Evolutionary conservation across 2,888 invertebrate genomes (phyloP).

Genomic region (Marronus borbonicus): DNA sequence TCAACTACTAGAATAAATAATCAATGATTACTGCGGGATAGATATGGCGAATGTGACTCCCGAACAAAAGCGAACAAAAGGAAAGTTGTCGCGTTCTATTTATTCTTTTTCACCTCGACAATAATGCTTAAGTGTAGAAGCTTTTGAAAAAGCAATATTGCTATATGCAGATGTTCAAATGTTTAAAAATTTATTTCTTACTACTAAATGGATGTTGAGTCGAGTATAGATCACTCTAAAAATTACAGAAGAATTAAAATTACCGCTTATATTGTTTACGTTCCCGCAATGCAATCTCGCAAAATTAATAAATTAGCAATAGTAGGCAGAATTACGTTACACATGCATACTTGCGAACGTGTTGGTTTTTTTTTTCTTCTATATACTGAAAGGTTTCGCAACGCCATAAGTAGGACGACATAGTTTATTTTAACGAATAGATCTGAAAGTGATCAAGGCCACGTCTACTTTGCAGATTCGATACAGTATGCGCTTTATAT

Average conservation of each 20-base stretch:
- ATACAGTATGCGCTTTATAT: neutral
- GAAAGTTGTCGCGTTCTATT: too few species aligned
- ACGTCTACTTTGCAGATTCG: neutral
- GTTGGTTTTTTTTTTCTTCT: constrained; percentile 15
- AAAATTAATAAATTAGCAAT: constrained; percentile 9
- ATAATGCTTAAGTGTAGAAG: too few species aligned
- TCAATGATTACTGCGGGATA: too few species aligned
- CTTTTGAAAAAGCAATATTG: too few species aligned
- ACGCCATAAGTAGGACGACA: constrained; percentile 42
- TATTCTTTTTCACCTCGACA: too few species aligned
- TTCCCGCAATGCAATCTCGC: neutral
- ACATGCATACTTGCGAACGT: constrained; percentile 34
- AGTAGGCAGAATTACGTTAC: constrained; percentile 37
- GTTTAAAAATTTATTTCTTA: too few species aligned
- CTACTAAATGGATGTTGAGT: too few species aligned
- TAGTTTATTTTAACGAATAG: constrained; percentile 41
- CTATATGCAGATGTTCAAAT: too few species aligned
- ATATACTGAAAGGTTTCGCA: constrained; percentile 34
- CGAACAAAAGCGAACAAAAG: too few species aligned
- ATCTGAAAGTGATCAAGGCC: constrained; percentile 47
- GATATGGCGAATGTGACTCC: too few species aligned
- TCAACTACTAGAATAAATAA: too few species aligned
- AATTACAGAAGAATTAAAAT: neutral
- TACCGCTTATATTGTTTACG: too few species aligned
- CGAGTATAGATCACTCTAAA: neutral